Base-by-base conservation (phyloP, 2,797 vertebrate species). In the Anguilla marmorata region DNA sequence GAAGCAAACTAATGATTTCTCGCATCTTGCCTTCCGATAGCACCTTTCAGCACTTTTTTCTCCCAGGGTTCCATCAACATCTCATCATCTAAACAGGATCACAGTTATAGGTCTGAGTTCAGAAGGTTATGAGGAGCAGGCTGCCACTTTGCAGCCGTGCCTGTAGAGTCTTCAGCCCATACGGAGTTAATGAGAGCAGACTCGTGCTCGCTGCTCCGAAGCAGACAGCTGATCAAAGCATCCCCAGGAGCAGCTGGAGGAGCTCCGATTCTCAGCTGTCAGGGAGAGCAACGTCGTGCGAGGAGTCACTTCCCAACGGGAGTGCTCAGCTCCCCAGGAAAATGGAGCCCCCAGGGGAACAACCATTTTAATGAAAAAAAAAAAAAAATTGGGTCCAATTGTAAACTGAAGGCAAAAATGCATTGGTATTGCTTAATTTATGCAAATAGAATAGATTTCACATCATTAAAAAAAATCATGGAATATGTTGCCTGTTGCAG, bases 181-280 rank as follows among this genome's bases (percentile, higher is more conserved):
- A 50, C 37, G 86, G 54, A 87, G 86, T 58, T 80, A 58, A 87
- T 56, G 76, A 82, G 86, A 80, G 86, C 54, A 79, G 37, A 79
- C 74, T 79, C 33, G 16, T 79, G 1, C 33, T 45, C 16, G 12
- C 37, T 7, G 33, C 74, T 45, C 12, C 14, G 37, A 7, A 45
- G 74, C 74, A 41, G 74, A 19, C 74, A 79, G 74, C 74, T 79
- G 74, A 79, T 79, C 74, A 79, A 79, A 79, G 74, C 37, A 45
- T 45, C 74, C 74, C 74, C 37, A 6, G 74, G 74, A 79, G 74
- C 74, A 79, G 74, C 74, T 79, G 74, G 74, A 79, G 74, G 33
- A 79, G 37, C 37, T 45, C 37, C 74, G 37, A 3, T 16, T 19
- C 72, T 76, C 30, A 33, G 72, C 72, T 76, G 72, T 76, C 72